Evolutionary conservation across 1,140 invertebrate genomes (phyloP).

Genomic region (Drosophila trapezifrons): DNA sequence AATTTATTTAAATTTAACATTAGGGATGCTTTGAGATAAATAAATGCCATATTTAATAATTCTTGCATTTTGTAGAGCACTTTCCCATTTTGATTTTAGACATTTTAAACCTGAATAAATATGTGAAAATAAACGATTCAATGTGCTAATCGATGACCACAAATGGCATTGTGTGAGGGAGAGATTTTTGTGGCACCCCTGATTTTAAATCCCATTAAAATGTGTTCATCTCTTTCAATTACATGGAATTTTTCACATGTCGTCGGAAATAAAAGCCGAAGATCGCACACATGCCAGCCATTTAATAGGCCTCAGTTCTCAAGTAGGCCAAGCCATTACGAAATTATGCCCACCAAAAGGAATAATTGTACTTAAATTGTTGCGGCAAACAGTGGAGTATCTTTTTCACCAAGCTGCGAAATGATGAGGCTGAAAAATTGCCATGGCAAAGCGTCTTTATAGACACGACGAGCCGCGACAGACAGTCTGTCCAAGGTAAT

Average conservation of each 20-base stretch:
- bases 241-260: slow-evolving; percentile 5
- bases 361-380: slow-evolving; percentile 30
- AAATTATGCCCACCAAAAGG: slow-evolving; percentile 58
- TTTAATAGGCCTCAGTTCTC: slow-evolving; percentile 53
- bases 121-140: not conserved
- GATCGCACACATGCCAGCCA: slow-evolving; percentile 47
- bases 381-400: slow-evolving; percentile 43
- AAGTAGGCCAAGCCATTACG: slow-evolving; percentile 70
- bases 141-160: not conserved
- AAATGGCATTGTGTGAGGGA: slow-evolving; percentile 1
- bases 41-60: too few relatives aligned
- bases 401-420: slow-evolving; percentile 53
- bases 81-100: too few relatives aligned
- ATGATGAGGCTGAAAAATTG: slow-evolving; percentile 59
- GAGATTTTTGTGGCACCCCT: slow-evolving; percentile 10
- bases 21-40: too few relatives aligned
- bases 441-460: slow-evolving; percentile 59
- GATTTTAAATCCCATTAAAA: slow-evolving; percentile 7
- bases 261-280: slow-evolving; percentile 4
- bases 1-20: not conserved
- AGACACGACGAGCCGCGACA: slow-evolving; percentile 46
- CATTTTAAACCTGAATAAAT: too few relatives aligned
- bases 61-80: too few relatives aligned
- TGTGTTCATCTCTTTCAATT: slow-evolving; percentile 10
- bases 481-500: slow-evolving; percentile 65